phyloP scores from a whole-genome alignment of 2,797 vertebrate species.

The Cygnus olor region DNA sequence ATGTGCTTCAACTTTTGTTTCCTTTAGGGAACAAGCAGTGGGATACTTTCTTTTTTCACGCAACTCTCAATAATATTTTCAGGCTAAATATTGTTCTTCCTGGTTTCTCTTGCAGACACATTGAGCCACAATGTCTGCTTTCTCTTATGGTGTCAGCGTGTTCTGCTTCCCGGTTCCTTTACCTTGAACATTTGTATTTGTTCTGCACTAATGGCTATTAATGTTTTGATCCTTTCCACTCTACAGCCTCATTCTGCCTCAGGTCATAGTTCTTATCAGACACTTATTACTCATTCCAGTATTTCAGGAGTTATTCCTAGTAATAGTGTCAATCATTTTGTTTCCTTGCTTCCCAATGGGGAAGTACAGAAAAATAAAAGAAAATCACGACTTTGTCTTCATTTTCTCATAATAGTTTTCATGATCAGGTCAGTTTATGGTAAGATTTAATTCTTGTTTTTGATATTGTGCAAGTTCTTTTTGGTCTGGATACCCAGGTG shows the following conservation, averaged over 20 bases:
- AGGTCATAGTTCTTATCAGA: not conserved
- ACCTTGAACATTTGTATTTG: not conserved
- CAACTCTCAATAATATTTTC: not conserved
- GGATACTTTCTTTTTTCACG: not conserved
- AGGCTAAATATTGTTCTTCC: not conserved
- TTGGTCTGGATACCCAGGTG: not conserved
- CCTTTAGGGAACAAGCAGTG: not conserved
- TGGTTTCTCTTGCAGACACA: not conserved
- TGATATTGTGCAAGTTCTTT: not conserved
- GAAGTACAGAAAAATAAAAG: not conserved
- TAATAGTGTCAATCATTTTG: not conserved
- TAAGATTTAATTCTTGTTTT: not conserved
- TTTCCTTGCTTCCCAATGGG: not conserved
- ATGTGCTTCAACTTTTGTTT: not conserved
- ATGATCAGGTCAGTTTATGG: not conserved
- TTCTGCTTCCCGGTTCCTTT: not conserved
- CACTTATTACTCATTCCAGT: not conserved
- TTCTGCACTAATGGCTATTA: not conserved
- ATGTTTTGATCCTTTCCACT: slow-evolving; percentile 18
- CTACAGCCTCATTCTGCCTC: not conserved
- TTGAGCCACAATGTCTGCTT: not conserved
- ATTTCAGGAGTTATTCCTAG: not conserved
- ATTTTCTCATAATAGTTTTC: not conserved
- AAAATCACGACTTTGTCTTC: not conserved
- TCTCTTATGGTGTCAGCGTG: not conserved